Evolutionary conservation across 2,113 vertebrate genomes (phyloP).

Genomic region (Chrysochloris asiatica): DNA sequence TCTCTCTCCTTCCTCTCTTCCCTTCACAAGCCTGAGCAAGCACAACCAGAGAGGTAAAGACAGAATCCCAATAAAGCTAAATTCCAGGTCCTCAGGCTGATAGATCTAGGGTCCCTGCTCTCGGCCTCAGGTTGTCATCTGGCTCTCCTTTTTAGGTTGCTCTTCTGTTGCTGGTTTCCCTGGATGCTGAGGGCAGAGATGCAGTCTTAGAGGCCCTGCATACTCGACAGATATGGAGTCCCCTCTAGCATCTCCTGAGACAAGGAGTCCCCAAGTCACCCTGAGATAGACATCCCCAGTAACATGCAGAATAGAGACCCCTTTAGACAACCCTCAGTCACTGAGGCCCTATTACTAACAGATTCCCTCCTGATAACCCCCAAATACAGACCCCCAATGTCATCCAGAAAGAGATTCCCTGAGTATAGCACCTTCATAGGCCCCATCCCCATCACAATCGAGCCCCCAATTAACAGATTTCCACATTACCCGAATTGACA

Average conservation of each 20-base stretch:
- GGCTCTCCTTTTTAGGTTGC: slow-evolving; percentile 85
- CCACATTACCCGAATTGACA: slow-evolving; percentile 41
- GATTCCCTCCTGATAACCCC: slow-evolving; percentile 51
- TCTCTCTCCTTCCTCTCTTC: neutral
- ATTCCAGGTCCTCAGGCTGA: neutral
- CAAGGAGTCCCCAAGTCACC: slow-evolving; percentile 63
- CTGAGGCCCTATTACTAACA: slow-evolving; percentile 75
- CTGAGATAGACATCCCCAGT: slow-evolving; percentile 76
- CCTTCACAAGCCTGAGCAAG: neutral
- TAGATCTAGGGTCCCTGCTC: neutral
- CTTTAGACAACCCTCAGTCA: slow-evolving; percentile 70
- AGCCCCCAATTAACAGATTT: slow-evolving; percentile 59
- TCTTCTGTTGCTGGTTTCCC: slow-evolving; percentile 97
- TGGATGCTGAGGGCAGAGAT: slow-evolving; percentile 97
- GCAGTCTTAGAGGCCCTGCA: slow-evolving; percentile 89
- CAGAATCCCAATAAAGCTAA: slow-evolving; percentile 1
- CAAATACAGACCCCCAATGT: slow-evolving; percentile 64
- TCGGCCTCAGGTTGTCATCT: neutral
- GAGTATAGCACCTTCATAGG: slow-evolving; percentile 77
- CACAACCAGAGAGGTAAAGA: neutral
- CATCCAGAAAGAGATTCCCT: slow-evolving; percentile 72
- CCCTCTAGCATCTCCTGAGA: slow-evolving; percentile 67
- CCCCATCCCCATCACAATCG: slow-evolving; percentile 57
- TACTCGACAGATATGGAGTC: slow-evolving; percentile 14
- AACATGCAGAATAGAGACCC: slow-evolving; percentile 76